Conservation (phyloP, 2,888 invertebrate species). For the Seira musarum region DNA sequence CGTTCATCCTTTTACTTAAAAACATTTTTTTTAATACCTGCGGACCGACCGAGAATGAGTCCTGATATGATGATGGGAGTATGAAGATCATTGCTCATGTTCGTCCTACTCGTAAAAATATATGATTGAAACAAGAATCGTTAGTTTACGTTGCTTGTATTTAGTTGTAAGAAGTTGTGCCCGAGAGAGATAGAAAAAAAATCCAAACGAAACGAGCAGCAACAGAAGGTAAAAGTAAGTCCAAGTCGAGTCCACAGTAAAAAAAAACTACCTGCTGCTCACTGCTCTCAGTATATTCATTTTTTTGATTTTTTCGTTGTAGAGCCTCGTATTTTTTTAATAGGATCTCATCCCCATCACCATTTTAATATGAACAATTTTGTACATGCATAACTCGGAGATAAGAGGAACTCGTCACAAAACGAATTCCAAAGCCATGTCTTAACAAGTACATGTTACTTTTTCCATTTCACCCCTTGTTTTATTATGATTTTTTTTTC, state of each 20-base stretch:
- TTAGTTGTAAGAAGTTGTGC: conserved; percentile 5
- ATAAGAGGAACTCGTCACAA: conserved; percentile 27
- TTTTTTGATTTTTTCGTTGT: background rate
- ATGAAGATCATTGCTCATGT: conserved; percentile 22
- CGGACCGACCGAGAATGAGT: background rate
- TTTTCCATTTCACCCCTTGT: conserved; percentile 33
- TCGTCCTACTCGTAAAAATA: conserved; percentile 29
- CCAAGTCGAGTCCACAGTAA: too few species aligned
- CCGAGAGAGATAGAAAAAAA: background rate
- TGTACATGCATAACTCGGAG: conserved; percentile 36
- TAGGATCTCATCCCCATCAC: background rate
- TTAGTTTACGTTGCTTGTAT: background rate
- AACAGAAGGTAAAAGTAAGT: background rate
- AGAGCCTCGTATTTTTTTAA: conserved; percentile 4
- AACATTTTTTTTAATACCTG: background rate
- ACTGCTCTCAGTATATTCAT: background rate
- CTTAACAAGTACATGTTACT: conserved; percentile 40
- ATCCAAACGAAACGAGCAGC: background rate
- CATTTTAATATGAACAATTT: background rate
- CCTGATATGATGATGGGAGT: conserved; percentile 7
- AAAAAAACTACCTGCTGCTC: too few species aligned
- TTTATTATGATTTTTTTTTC: background rate
- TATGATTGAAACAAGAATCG: conserved; percentile 45
- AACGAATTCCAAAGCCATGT: conserved; percentile 53
- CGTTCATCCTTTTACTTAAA: conserved; percentile 3